These are phyloP conservation scores for Tadarida brasiliensis DNA, from an alignment of 2,797 vertebrate genomes.

Conservation along the genomic window DNA sequence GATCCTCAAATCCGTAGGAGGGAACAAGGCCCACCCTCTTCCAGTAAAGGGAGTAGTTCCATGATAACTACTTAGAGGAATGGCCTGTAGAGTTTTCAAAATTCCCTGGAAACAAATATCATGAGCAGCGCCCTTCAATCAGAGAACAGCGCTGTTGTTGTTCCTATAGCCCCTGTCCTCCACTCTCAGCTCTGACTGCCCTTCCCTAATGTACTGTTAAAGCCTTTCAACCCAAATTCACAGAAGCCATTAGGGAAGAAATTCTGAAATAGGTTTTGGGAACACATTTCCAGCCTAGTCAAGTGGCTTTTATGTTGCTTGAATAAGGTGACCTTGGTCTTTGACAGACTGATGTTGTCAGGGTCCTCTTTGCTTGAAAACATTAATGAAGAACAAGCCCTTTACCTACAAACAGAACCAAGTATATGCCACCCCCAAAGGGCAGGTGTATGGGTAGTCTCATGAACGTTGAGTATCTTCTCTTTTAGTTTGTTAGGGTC, in stretches of 20 bases:
- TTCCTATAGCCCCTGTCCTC: background rate
- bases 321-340: slow-evolving; percentile 60
- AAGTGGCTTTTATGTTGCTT: slow-evolving; percentile 60
- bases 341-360: background rate
- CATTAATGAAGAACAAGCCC: background rate
- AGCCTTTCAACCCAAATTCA: slow-evolving; percentile 43
- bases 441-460: background rate
- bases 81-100: fast-evolving
- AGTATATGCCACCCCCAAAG: background rate
- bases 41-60: background rate
- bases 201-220: slow-evolving; percentile 9
- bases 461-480: background rate
- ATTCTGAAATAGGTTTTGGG: slow-evolving; percentile 48
- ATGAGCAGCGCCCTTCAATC: background rate
- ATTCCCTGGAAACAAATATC: background rate
- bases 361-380: background rate
- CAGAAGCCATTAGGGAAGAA: slow-evolving; percentile 60
- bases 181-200: background rate
- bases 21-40: background rate
- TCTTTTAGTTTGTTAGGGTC: background rate
- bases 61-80: background rate
- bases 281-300: slow-evolving; percentile 46
- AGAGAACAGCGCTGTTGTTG: background rate
- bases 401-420: background rate
- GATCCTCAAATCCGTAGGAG: background rate